Evolutionary conservation across 2,113 vertebrate genomes (phyloP).

Genomic region (Microtus montanus): DNA sequence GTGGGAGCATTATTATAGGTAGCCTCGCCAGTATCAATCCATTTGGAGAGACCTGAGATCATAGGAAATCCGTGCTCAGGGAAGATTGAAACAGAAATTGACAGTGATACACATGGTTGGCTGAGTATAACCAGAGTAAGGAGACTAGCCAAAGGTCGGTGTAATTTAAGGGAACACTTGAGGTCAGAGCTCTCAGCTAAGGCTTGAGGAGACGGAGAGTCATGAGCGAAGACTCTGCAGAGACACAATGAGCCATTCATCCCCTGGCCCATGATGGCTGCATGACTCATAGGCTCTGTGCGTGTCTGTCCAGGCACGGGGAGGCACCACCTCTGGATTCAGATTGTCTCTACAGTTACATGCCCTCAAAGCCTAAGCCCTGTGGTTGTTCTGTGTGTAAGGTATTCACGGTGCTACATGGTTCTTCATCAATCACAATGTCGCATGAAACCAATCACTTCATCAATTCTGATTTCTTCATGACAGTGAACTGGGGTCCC

Average conservation of each 20-base stretch:
- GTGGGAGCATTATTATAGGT: neutral
- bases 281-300: neutral
- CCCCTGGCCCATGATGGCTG: neutral
- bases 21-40: neutral
- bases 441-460: neutral
- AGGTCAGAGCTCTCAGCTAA: conserved; percentile 34
- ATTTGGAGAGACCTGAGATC: neutral
- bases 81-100: neutral
- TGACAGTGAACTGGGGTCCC: neutral
- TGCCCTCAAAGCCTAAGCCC: neutral
- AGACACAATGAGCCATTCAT: conserved; percentile 15
- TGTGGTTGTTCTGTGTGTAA: neutral
- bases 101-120: neutral
- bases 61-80: neutral
- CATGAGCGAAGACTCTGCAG: neutral
- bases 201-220: neutral
- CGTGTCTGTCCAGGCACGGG: neutral
- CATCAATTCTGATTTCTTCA: neutral
- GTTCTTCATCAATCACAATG: neutral
- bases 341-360: conserved; percentile 11
- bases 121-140: neutral
- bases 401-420: neutral
- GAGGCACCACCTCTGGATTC: neutral
- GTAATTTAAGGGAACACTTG: neutral
- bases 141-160: neutral